A percentile compares a stretch with the other conserved stretches of the same genome.
Evolutionary conservation across 2,113 vertebrate genomes (phyloP).

Genomic region (Protobothrops flavoviridis): DNA sequence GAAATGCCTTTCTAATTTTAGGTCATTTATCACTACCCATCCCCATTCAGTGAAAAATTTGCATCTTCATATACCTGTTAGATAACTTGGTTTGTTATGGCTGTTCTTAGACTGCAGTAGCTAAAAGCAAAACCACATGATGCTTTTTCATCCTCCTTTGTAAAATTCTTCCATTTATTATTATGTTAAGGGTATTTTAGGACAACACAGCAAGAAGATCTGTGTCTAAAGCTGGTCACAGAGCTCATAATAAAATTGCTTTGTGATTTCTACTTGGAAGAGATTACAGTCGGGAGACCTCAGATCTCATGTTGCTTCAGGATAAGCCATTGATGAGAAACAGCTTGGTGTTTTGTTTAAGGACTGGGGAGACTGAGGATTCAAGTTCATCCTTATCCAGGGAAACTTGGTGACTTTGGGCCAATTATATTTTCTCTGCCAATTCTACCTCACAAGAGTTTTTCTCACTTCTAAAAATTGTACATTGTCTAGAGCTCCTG

Average conservation of each 20-base stretch:
- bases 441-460: neutral
- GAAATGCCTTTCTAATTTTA: constrained; percentile 58
- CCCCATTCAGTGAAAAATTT: constrained; percentile 44
- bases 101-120: constrained; percentile 23
- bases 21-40: constrained; percentile 24
- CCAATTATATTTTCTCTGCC: neutral
- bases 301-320: neutral
- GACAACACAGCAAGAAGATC: neutral
- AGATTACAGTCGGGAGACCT: neutral
- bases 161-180: neutral
- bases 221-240: neutral
- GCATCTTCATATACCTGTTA: constrained; percentile 36
- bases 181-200: constrained; percentile 3
- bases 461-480: neutral
- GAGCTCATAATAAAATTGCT: neutral
- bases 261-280: neutral
- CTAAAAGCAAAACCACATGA: constrained; percentile 23
- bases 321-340: neutral
- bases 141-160: constrained; percentile 19
- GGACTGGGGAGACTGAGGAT: neutral
- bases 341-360: neutral
- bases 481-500: neutral
- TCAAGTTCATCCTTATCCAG: neutral
- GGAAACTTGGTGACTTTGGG: neutral
- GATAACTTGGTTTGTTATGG: constrained; percentile 43